Conservation (phyloP, 2,888 invertebrate species). For the Nemotelus pantherinus region DNA sequence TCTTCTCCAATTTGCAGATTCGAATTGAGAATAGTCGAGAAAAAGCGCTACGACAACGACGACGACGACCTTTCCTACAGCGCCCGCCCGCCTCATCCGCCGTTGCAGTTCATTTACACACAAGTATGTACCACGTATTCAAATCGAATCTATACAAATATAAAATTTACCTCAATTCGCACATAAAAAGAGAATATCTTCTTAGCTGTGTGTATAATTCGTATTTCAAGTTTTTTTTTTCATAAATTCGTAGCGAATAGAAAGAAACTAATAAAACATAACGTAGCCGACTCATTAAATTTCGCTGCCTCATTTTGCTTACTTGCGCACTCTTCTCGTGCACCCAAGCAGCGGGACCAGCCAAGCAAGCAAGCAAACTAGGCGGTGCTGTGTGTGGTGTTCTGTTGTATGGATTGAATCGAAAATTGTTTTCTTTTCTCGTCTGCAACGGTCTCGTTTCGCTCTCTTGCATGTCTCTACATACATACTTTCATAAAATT, state of each 20-base stretch:
- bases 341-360: background rate
- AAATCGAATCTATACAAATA: background rate
- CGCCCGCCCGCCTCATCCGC: no score
- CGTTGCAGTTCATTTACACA: constrained; percentile 7
- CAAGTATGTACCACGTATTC: background rate
- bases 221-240: background rate
- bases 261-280: constrained; percentile 28
- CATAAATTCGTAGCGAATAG: background rate
- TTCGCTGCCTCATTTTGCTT: constrained; percentile 14
- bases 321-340: constrained; percentile 3
- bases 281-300: constrained; percentile 31
- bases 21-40: constrained; percentile 15
- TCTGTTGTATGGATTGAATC: no score
- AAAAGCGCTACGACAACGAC: background rate
- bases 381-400: no score
- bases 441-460: no score
- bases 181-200: constrained; percentile 4
- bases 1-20: background rate
- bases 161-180: constrained; percentile 8
- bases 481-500: no score
- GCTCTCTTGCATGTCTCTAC: no score
- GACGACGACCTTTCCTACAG: no score
- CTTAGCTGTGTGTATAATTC: background rate
- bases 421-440: no score
- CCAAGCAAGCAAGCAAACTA: no score